A percentile compares a stretch with the other conserved stretches of the same genome.
These are phyloP conservation scores for Psylliodes chrysocephalus DNA, from an alignment of 2,888 invertebrate species.

Conservation along the genomic window DNA sequence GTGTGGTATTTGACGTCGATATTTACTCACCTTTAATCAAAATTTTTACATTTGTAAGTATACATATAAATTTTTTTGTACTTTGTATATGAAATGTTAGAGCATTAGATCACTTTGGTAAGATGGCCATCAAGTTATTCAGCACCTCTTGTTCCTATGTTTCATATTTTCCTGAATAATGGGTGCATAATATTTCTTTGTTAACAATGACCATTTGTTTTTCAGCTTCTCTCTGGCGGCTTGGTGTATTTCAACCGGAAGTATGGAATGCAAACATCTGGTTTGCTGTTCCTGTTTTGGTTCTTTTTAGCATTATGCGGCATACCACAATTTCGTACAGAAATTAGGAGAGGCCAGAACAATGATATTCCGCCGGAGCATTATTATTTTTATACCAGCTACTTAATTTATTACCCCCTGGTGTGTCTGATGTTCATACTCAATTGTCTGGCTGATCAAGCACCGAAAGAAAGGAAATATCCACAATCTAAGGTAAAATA, in stretches of 20 bases:
- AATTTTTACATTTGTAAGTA: conserved; percentile 85
- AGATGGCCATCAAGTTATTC: no score
- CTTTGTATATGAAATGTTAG: no score
- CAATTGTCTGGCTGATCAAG: conserved; percentile 83
- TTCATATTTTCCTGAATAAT: no score
- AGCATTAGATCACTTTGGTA: no score
- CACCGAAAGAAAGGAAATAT: conserved; percentile 77
- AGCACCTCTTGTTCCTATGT: no score
- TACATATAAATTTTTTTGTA: conserved; percentile 10
- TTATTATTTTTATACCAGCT: conserved; percentile 77
- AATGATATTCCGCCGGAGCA: conserved; percentile 64
- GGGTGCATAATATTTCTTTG: no score
- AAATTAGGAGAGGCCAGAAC: conserved; percentile 60
- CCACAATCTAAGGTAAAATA: conserved; percentile 72
- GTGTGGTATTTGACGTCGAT: conserved; percentile 74
- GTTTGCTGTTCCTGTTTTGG: conserved; percentile 93
- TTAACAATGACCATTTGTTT: no score
- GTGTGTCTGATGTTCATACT: conserved; percentile 77
- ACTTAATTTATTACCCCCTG: conserved; percentile 82
- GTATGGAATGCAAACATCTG: conserved; percentile 89
- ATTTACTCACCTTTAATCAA: conserved; percentile 83
- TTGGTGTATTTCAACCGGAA: conserved; percentile 83
- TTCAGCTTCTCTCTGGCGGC: conserved; percentile 75
- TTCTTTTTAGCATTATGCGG: conserved; percentile 78
- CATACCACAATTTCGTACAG: conserved; percentile 78